Base-by-base conservation (phyloP, 2,888 invertebrate species). In the Drosophila quinaria region DNA sequence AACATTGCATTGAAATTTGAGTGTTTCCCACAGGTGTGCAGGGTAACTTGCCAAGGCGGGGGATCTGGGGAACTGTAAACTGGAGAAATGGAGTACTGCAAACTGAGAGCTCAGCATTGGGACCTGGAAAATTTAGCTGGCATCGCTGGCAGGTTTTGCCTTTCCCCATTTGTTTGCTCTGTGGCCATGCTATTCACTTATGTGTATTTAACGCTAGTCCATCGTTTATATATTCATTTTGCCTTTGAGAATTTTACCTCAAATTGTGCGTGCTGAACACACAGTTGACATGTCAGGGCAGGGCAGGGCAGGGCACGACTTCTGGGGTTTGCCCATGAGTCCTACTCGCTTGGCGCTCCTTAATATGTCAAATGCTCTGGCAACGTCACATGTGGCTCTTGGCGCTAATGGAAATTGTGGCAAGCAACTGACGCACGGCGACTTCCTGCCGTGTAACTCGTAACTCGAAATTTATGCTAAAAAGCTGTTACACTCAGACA, bases 371-470 rank as follows among this genome's bases (percentile, higher is more conserved):
- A 84, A 84, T 70, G 82, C 62, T 72, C 61, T 68, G 63, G 17
- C 31, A 61, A 59, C 62, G 56, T 75, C 80, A 84, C 72, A 83
- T 81, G 77, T 89, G 89, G 82, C 63, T 82, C 70, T 50, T 50
- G 77, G 59, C 80, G 90, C 90, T 85, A 85, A 85, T 85, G 84
- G 84, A 88, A 84, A 85, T 90, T 90, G 90, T 74, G 82, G 82
- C 82, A 80, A 83, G 69, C 74, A 80, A 77, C 86, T 81, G 73
- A 80, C 68, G 86, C 87, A 80, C 86, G 73, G 68, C 64, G 83
- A 82, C 89, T 82, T 90, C 84, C 84, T 84, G 84, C 70, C 87
- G 70, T 68, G 61, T 67, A 70, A 63, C 87, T 76, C 31, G 63
- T 69, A 70, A 65, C 87, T 76, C 22, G 62, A 85, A 85, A 90